Percentiles rank a stretch among this genome's conserved stretches.
Conservation (phyloP, 1,140 invertebrate genomes). For the Scaptodrosophila lebanonensis region DNA sequence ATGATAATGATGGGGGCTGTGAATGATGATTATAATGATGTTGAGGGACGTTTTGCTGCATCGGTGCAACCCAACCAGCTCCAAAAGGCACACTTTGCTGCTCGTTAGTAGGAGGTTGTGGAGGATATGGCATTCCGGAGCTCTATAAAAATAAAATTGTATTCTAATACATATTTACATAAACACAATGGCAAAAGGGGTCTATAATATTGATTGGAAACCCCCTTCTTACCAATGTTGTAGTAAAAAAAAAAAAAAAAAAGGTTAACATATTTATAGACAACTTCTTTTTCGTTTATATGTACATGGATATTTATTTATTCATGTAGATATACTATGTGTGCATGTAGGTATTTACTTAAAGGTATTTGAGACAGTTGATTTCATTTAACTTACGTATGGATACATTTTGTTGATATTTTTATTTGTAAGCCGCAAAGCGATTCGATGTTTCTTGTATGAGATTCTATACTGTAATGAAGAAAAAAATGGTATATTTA, state of each 20-base stretch:
- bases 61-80: slow-evolving; percentile 66
- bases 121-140: slow-evolving; percentile 64
- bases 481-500: not conserved
- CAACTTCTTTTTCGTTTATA: not conserved
- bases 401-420: slow-evolving; percentile 27
- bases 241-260: not conserved
- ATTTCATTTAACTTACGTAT: slow-evolving; percentile 17
- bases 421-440: slow-evolving; percentile 12
- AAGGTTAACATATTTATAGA: not conserved
- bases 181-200: too few relatives aligned
- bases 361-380: not conserved
- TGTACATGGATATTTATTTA: not conserved
- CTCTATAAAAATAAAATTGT: slow-evolving; percentile 64
- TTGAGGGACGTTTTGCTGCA: slow-evolving; percentile 42
- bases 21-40: slow-evolving; percentile 6
- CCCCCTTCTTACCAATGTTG: not conserved
- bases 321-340: too few relatives aligned
- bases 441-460: slow-evolving; percentile 22
- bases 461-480: slow-evolving; percentile 31
- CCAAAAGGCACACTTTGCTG: slow-evolving; percentile 60
- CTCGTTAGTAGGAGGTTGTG: slow-evolving; percentile 43
- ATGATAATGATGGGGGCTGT: slow-evolving; percentile 3
- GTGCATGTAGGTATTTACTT: too few relatives aligned
- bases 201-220: too few relatives aligned
- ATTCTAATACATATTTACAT: slow-evolving; percentile 6